Conservation (phyloP, 2,888 invertebrate species). For the Eristalis arbustorum region DNA sequence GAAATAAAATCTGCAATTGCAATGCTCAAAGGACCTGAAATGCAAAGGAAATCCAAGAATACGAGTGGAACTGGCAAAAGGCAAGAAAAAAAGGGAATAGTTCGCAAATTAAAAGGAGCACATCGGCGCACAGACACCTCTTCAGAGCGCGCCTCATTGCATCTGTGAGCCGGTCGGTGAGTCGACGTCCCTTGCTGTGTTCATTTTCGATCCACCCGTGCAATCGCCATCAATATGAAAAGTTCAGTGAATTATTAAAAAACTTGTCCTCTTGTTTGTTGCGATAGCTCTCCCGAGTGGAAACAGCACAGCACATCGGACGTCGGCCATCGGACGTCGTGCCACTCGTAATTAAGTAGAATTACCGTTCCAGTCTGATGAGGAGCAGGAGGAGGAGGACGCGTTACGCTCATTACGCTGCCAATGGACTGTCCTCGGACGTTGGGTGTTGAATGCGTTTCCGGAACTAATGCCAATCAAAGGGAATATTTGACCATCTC, state of each 20-base stretch:
- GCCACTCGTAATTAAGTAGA: conserved; percentile 35
- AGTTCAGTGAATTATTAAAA: conserved; percentile 38
- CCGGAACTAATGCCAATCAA: conserved; percentile 38
- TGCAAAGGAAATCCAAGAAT: conserved; percentile 41
- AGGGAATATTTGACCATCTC: conserved; percentile 36
- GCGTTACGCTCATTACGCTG: conserved; percentile 11
- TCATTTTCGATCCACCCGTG: background rate
- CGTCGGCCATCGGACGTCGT: background rate
- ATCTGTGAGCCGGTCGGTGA: background rate
- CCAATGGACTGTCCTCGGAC: conserved; percentile 31
- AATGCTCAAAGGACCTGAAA: conserved; percentile 54
- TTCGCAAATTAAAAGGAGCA: conserved; percentile 61
- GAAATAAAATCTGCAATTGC: conserved; percentile 65
- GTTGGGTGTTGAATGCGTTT: conserved; percentile 38
- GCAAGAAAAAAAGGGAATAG: too few relatives aligned
- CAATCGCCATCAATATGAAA: conserved; percentile 5
- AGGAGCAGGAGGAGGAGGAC: conserved; percentile 3
- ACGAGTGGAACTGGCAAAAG: conserved; percentile 16
- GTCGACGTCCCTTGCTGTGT: background rate
- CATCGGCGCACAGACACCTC: background rate
- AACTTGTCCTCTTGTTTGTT: background rate
- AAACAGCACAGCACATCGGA: background rate
- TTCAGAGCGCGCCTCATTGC: background rate
- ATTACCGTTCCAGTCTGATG: conserved; percentile 27
- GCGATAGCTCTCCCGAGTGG: background rate